Percentiles rank a stretch among this genome's conserved stretches.
phyloP scores from a whole-genome alignment of 2,113 vertebrate genomes.

The Butastur rufipennis region DNA sequence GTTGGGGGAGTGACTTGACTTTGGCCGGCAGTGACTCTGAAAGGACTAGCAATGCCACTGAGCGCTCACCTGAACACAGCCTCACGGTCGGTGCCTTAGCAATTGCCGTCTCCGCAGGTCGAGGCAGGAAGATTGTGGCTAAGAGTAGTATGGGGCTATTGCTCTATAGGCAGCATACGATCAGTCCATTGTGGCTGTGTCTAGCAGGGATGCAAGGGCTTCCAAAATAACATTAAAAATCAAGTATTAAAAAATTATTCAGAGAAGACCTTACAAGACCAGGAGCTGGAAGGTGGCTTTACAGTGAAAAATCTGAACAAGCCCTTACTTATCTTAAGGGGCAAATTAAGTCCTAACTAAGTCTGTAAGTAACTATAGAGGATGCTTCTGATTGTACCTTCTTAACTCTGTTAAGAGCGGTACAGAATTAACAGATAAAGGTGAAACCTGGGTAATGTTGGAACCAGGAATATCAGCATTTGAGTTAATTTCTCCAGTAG shows the following conservation, averaged over 20 bases:
- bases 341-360: neutral
- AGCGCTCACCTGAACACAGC: neutral
- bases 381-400: neutral
- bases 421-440: neutral
- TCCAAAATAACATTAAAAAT: neutral
- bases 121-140: neutral
- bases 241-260: neutral
- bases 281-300: neutral
- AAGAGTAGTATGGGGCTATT: rapidly evolving
- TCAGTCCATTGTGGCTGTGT: neutral
- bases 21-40: neutral
- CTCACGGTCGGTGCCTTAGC: rapidly evolving
- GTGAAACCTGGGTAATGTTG: neutral
- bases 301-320: neutral
- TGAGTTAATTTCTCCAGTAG: neutral
- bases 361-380: neutral
- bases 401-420: neutral
- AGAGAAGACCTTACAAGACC: neutral
- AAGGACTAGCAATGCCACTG: neutral
- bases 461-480: neutral
- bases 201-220: neutral
- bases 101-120: neutral
- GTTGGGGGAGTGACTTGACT: neutral
- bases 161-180: neutral
- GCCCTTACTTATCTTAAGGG: neutral